These are phyloP conservation scores for Cosmia trapezina DNA, from an alignment of 2,888 invertebrate species.

Conservation along the genomic window DNA sequence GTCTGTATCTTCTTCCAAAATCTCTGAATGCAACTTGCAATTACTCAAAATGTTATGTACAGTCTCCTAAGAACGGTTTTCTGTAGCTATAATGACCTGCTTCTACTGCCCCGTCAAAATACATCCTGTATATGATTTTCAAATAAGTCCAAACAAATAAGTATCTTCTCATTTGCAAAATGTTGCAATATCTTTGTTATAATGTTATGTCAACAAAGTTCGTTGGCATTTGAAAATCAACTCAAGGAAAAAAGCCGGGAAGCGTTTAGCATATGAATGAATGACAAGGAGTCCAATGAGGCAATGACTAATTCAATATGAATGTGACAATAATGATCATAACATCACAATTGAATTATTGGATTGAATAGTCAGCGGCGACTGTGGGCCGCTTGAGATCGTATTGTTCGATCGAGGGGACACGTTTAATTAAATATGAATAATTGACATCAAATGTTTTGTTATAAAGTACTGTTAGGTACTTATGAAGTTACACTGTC, in stretches of 20 bases:
- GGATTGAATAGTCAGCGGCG: conserved; percentile 30
- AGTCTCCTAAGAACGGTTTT: background rate
- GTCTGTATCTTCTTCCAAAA: too few species aligned
- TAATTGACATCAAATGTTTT: conserved; percentile 25
- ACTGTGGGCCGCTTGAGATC: conserved; percentile 21
- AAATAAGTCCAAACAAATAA: background rate
- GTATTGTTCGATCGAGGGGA: conserved; percentile 38
- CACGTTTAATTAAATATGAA: conserved; percentile 11
- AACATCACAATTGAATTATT: conserved; percentile 62
- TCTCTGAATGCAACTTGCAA: too few species aligned
- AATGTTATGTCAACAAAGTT: conserved; percentile 23
- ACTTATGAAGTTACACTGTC: background rate
- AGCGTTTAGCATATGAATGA: conserved; percentile 46
- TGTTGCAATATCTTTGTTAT: background rate
- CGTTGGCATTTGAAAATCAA: conserved; percentile 29
- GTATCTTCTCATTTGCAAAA: background rate
- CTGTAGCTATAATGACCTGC: background rate
- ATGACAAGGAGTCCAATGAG: conserved; percentile 36
- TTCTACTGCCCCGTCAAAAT: background rate
- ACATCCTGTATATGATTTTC: background rate
- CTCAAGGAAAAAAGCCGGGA: conserved; percentile 24
- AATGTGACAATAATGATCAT: conserved; percentile 47
- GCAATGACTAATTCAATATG: conserved; percentile 57
- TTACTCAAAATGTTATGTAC: too few species aligned
- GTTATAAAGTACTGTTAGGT: conserved; percentile 14